Base-by-base conservation (phyloP, 1,140 invertebrate genomes). In the Leguminivora glycinivorella region DNA sequence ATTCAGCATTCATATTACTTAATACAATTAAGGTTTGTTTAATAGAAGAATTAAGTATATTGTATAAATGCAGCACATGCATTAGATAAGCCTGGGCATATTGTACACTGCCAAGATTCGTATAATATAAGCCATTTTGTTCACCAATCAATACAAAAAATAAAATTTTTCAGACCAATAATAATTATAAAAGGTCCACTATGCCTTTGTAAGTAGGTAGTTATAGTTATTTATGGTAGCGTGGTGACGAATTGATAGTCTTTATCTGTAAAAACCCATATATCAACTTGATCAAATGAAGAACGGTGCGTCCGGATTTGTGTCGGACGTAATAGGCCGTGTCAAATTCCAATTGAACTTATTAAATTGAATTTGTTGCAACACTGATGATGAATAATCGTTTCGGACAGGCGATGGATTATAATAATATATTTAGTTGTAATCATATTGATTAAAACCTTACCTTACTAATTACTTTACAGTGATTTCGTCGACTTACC, bases 261-360 rank as follows among this genome's bases (percentile, higher is more conserved):
- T 63, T 72, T 71, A 77, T 76, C 72, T 73, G 56, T 71, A 71
- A 52, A 74, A 52, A 74, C 60, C 74, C 70, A 82, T 80, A 79
- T 77, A 80, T 83, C 77, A 81, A 75, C 63, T 74, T 75, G 75
- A 84, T 83, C 77, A 79, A 82, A 78, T 72, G 74, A 84, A 78
- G 72, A 80, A 76, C 68, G 71, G 76, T 71, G 75, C 66, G 75
- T 75, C 76, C 73, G 79, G 80, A 88, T 88, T 86, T 87, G 75
- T 82, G 79, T 77, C 76, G 74, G 58, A 74, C 70, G 71, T 80
- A 86, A 80, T 87, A 70, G 82, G 60, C 80, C 81, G 80, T 85
- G 85, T 87, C 88, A 87, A 87, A 78, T 80, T 75, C 69, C 83
- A 89, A 83, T 88, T 90, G 84, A 84, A 86, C 85, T 84, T 87